A percentile compares a stretch with the other conserved stretches of the same genome.
These are phyloP conservation scores for Agelas oroides DNA, from an alignment of 37 sponge, comb jelly and placozoan species.

Conservation along the genomic window DNA sequence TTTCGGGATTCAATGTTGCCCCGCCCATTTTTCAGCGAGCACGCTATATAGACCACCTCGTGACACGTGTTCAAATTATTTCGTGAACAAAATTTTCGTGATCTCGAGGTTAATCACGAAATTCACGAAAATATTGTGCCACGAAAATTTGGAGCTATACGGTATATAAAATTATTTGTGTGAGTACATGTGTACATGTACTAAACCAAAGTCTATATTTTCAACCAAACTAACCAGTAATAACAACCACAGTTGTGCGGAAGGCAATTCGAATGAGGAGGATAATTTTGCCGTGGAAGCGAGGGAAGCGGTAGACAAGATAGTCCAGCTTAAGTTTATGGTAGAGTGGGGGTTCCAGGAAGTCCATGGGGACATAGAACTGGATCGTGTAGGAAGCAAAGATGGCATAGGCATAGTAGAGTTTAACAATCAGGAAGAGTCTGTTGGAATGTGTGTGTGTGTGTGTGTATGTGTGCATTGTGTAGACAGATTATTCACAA, in stretches of 20 bases:
- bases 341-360: slow-evolving; percentile 66
- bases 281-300: not conserved
- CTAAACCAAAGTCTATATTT: no score
- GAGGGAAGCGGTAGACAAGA: slow-evolving; percentile 14
- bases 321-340: slow-evolving; percentile 23
- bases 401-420: slow-evolving; percentile 64
- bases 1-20: no score
- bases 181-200: no score
- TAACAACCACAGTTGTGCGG: slow-evolving; percentile 44
- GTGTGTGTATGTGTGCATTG: slow-evolving; percentile 51
- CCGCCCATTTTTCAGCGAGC: no score
- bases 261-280: slow-evolving; percentile 21
- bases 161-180: no score
- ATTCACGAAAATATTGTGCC: no score
- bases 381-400: slow-evolving; percentile 72
- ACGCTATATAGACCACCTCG: no score
- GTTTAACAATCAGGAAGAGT: slow-evolving; percentile 62
- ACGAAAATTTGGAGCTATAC: no score
- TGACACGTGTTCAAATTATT: no score
- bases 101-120: no score
- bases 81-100: no score
- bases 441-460: slow-evolving; percentile 60
- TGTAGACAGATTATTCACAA: no score
- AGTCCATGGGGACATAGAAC: slow-evolving; percentile 88
- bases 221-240: slow-evolving; percentile 71